phyloP scores from a whole-genome alignment of 1,140 invertebrate genomes.

The Rhagoletis pomonella region DNA sequence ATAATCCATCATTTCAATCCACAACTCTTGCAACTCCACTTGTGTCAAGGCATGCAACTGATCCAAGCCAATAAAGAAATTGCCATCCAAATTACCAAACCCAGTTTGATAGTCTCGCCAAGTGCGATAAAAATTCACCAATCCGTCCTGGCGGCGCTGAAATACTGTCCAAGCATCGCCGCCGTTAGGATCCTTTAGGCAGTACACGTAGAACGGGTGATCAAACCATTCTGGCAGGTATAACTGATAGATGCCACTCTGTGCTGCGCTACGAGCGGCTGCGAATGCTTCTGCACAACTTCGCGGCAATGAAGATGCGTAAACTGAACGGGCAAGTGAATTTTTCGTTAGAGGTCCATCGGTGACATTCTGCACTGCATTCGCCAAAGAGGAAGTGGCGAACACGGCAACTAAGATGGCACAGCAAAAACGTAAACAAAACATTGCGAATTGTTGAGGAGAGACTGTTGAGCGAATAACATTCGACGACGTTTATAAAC shows the following conservation, averaged over 20 bases:
- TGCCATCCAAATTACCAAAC: slow-evolving; percentile 78
- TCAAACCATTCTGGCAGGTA: not conserved
- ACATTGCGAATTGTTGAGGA: not conserved
- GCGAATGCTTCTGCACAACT: slow-evolving; percentile 18
- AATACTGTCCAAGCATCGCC: slow-evolving; percentile 71
- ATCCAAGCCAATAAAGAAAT: slow-evolving; percentile 80
- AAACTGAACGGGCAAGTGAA: not conserved
- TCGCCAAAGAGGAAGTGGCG: not conserved
- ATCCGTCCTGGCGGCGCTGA: slow-evolving; percentile 79
- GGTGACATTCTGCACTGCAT: not conserved
- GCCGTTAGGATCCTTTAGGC: not conserved
- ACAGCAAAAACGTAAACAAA: not conserved
- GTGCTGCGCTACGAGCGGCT: not conserved
- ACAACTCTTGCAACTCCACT: slow-evolving; percentile 78
- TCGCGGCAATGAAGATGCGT: not conserved
- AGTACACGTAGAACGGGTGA: slow-evolving; percentile 12
- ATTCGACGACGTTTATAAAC: not conserved
- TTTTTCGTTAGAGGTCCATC: not conserved
- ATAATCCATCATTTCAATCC: slow-evolving; percentile 80
- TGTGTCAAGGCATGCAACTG: slow-evolving; percentile 78
- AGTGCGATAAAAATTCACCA: slow-evolving; percentile 78
- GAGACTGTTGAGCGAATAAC: not conserved
- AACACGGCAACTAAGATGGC: not conserved
- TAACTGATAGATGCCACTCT: slow-evolving; percentile 31
- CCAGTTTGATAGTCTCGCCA: slow-evolving; percentile 80